Evolutionary conservation across 1,140 invertebrate genomes (phyloP).

Genomic region (Cecropterus lyciades): DNA sequence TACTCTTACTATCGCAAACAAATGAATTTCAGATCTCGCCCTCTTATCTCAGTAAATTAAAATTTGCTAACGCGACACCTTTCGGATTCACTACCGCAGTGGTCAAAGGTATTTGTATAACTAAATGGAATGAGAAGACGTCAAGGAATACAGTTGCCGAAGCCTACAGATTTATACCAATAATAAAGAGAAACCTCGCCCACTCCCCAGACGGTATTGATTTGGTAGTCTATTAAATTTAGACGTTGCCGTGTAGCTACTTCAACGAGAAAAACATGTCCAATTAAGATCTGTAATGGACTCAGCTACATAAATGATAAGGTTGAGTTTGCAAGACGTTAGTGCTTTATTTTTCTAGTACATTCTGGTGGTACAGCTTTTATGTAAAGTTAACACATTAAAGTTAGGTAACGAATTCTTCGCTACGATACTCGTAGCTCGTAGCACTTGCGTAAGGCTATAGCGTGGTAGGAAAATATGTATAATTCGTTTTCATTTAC

Average conservation of each 20-base stretch:
- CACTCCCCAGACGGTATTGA: constrained; percentile 2
- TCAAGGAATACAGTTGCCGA: background rate
- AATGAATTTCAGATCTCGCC: background rate
- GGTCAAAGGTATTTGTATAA: background rate
- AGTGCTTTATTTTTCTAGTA: too few species aligned
- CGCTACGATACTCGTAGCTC: background rate
- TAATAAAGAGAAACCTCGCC: background rate
- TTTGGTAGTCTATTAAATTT: background rate
- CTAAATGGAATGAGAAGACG: constrained; percentile 1
- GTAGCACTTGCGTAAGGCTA: background rate
- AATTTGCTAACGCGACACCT: background rate
- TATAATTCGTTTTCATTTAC: background rate
- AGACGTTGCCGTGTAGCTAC: background rate
- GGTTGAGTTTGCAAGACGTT: background rate
- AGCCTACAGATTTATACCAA: background rate
- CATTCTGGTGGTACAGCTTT: too few species aligned
- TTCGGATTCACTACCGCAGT: background rate
- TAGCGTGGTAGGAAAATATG: background rate
- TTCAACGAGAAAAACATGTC: constrained; percentile 1
- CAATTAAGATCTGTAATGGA: background rate
- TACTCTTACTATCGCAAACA: background rate
- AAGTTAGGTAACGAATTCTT: too few species aligned
- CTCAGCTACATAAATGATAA: background rate
- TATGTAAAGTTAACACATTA: too few species aligned
- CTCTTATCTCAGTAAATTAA: background rate